phyloP scores from a whole-genome alignment of 2,888 invertebrate genomes.

The Tetheella fluctuosa region DNA sequence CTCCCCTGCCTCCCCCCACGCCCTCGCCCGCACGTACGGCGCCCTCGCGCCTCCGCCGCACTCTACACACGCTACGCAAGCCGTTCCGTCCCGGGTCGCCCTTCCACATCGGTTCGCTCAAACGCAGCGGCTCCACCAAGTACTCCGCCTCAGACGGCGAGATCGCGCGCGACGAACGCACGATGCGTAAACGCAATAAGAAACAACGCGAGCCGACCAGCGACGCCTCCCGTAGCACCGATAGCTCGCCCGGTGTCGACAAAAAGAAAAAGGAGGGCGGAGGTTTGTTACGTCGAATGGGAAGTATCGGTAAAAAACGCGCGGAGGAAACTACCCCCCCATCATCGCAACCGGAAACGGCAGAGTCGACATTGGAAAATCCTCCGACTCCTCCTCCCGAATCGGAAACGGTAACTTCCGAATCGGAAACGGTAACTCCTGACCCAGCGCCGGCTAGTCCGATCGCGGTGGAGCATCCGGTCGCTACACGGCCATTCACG shows the following conservation, averaged over 20 bases:
- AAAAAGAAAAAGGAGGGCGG: slow-evolving; percentile 70
- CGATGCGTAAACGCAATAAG: slow-evolving; percentile 81
- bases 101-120: slow-evolving; percentile 79
- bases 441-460: slow-evolving; percentile 62
- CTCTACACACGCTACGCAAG: slow-evolving; percentile 76
- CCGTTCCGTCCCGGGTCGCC: slow-evolving; percentile 81
- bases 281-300: slow-evolving; percentile 68
- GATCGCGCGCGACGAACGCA: slow-evolving; percentile 76
- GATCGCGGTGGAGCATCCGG: slow-evolving; percentile 74
- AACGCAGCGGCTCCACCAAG: slow-evolving; percentile 73
- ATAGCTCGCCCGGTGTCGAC: slow-evolving; percentile 67
- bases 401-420: slow-evolving; percentile 21
- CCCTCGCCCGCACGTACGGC: slow-evolving; percentile 46
- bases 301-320: slow-evolving; percentile 71
- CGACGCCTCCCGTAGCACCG: slow-evolving; percentile 66
- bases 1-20: slow-evolving; percentile 58
- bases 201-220: slow-evolving; percentile 69
- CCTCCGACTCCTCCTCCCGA: slow-evolving; percentile 19
- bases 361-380: slow-evolving; percentile 31
- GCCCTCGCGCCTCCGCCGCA: slow-evolving; percentile 76
- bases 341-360: slow-evolving; percentile 37
- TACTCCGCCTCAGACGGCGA: slow-evolving; percentile 80
- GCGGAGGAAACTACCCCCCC: slow-evolving; percentile 52
- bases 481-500: slow-evolving; percentile 81
- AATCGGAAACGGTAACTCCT: slow-evolving; percentile 32